phyloP scores from a whole-genome alignment of 64 coral and sea anemone genomes.

The Stichodactyla helianthus region DNA sequence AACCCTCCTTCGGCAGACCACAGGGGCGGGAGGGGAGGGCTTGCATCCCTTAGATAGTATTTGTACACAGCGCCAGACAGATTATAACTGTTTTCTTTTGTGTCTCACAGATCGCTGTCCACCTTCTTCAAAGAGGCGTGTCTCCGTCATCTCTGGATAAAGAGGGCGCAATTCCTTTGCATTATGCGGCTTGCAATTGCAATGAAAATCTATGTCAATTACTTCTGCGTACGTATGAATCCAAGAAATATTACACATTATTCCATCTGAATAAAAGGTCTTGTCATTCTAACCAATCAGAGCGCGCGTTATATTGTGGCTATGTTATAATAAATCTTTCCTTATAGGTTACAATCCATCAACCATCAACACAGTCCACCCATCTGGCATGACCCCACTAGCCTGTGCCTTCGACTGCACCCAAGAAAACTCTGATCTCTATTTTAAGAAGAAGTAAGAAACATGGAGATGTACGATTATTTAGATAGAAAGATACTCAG shows the following conservation, averaged over 20 bases:
- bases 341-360: slow-evolving; percentile 21
- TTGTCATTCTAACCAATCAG: no score
- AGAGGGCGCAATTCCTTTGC: slow-evolving; percentile 61
- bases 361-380: slow-evolving; percentile 7
- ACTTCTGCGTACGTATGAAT: slow-evolving; percentile 52
- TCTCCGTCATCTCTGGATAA: slow-evolving; percentile 59
- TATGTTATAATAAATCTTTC: neutral
- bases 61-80: no score
- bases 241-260: neutral
- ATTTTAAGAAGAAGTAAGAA: neutral
- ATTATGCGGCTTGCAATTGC: slow-evolving; percentile 78
- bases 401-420: slow-evolving; percentile 5
- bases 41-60: no score
- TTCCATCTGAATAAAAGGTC: no score
- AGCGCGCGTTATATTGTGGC: no score
- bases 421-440: neutral
- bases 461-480: neutral
- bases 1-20: no score
- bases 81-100: neutral
- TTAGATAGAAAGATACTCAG: no score
- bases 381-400: slow-evolving; percentile 23
- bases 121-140: slow-evolving; percentile 73
- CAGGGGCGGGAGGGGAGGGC: no score
- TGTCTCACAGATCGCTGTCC: slow-evolving; percentile 46
- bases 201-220: slow-evolving; percentile 70